Evolutionary conservation across 1,140 invertebrate genomes (phyloP), one percentile per base, ranked within the genome.

Genomic region (Lepidurus apus): DNA sequence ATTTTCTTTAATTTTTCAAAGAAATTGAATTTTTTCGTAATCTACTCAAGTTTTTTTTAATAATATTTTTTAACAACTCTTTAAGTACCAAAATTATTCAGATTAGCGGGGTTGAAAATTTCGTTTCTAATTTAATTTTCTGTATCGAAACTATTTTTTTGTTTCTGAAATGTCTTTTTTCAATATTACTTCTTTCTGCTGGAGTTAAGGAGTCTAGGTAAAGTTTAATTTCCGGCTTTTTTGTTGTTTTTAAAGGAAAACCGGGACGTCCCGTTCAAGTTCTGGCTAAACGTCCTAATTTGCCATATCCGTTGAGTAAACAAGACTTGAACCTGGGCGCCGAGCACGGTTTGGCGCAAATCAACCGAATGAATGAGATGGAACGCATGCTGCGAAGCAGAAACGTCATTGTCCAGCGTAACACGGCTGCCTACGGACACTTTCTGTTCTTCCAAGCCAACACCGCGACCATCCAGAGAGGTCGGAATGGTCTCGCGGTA

Each of bases 361-460:
- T 80, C 21, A 45, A 78, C 26, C 73, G 77, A 34, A 47, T 80
- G 42, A 53, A 34, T 7, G 79, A 80, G 44, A 80, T 73, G n/a
- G 79, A 80, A 53, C n/a, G 43, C 21, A 24, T 79, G 21, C 76
- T 78, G 21, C 73, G 42, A 24, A 73, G 26, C 7, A 74, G 77
- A 21, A 74, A 74, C 11, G 74, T 80, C 26, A 45, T 43, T 26
- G 76, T 80, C 34, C 45, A 75, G 17, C 26, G 42, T 24, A 80
- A 74, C 42, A 77, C 79, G 17, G 34, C 79, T 11, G 42, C 77
- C 10, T 80, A 77, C 73, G 75, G 43, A 26, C 79, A 80, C 77
- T 74, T 80, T 43, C 53, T 74, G n/a, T 80, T 80, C 21, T 80
- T 80, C 75, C 79, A 80, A 74, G 74, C 77, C 43, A 73, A 76